Evolutionary conservation across 2,797 vertebrate species (phyloP).

Genomic region (Coluber constrictor): DNA sequence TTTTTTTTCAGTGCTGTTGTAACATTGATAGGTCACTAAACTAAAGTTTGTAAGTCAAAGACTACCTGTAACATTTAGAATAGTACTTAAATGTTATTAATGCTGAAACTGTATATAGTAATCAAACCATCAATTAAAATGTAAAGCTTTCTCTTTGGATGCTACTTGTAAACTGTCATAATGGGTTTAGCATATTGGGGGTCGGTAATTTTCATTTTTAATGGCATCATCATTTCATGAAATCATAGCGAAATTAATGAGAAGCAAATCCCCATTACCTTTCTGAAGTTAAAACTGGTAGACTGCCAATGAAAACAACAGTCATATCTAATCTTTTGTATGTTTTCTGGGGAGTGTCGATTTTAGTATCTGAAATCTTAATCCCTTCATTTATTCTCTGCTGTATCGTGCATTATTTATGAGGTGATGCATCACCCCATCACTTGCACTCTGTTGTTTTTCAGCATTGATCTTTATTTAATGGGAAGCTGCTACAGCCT

Average conservation of each 20-base stretch:
- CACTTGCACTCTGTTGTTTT: background rate
- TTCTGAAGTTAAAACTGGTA: slow-evolving; percentile 66
- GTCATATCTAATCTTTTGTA: background rate
- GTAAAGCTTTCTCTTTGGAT: background rate
- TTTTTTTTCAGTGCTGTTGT: background rate
- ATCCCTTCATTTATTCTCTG: background rate
- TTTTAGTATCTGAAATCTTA: slow-evolving; percentile 62
- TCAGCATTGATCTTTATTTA: background rate
- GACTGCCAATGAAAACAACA: slow-evolving; percentile 54
- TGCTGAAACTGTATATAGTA: background rate
- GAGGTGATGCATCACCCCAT: background rate
- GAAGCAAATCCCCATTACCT: slow-evolving; percentile 54
- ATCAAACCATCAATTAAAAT: background rate
- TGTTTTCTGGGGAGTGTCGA: slow-evolving; percentile 34
- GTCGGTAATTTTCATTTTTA: background rate
- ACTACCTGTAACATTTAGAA: background rate
- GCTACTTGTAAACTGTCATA: background rate
- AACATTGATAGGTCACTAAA: background rate
- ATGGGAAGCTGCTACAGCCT: background rate
- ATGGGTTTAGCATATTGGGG: background rate
- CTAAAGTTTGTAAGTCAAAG: background rate
- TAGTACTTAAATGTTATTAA: background rate
- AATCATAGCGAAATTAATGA: background rate
- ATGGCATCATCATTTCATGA: background rate
- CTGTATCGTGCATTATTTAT: background rate